Base-by-base conservation (phyloP, 2,888 invertebrate species). In the Lampropteryx suffumata region DNA sequence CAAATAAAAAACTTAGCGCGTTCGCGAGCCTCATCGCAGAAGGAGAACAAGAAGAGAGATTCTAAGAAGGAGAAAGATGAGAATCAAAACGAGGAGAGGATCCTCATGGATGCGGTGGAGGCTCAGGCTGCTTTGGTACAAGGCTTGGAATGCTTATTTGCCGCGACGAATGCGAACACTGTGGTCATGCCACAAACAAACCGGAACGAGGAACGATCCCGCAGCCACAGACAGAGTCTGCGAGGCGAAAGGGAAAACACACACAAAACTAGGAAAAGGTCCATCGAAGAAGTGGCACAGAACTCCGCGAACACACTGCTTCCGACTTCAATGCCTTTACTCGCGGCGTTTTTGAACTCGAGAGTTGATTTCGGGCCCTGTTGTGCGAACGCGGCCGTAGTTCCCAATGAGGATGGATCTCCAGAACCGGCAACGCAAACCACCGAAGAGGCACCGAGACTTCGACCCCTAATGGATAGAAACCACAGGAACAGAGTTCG, bases 251-350 rank as follows among this genome's bases (percentile, higher is more conserved):
- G 90, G 51, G 88, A 89, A 43, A 81, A 72, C 57, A 63, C 76
- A 26, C 78, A 84, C 65, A 91, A 89, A 75, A 79, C 90, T 7
- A 81, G 90, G 57, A 91, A 91, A 82, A 85, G 79, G 59, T 92
- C 81, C 47, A 92, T 84, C 72, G 92, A 84, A 84, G 93, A 71
- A 91, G 93, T 82, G 80, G 93, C 79, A 83, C 94, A 67, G 92
- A 94, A 85, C 75, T 93, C 86, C 80, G 94, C 89, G 55, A 94
- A 93, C 69, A 93, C 94, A 1, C 79, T 94, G 17, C 81, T 94
- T 37, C 93, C 93, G 0, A 92, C 92, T 14, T 91, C 92, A 0
- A 92, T 92, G 77, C 92, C 92, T 8, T 77, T 94, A 35, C 69
- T 94, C 32, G 93, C 94, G 2, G 93, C 94, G 1, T 92, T 94